These are phyloP conservation scores for Trichopoda pennipes DNA, from an alignment of 2,888 invertebrate species.

Conservation along the genomic window DNA sequence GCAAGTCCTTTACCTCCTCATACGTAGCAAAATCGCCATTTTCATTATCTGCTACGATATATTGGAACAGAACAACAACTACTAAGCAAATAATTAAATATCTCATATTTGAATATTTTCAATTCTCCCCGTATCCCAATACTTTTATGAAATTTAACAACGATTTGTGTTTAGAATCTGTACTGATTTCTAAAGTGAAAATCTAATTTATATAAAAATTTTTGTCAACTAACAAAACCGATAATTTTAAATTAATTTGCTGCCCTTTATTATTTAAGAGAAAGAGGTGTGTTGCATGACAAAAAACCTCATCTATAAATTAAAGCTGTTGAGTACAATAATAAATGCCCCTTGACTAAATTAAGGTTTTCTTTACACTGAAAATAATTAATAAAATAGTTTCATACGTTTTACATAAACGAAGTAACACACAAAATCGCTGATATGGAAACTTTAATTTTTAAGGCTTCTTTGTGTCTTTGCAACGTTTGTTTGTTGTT, in stretches of 20 bases:
- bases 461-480: too few species aligned
- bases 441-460: too few species aligned
- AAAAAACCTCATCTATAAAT: neutral
- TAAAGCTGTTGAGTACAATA: neutral
- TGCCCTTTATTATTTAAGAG: constrained; percentile 4
- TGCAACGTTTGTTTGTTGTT: too few species aligned
- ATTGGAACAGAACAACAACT: constrained; percentile 24
- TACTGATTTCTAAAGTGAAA: constrained; percentile 6
- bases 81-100: constrained; percentile 13
- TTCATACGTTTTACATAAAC: too few species aligned
- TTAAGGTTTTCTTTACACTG: too few species aligned
- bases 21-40: constrained; percentile 72
- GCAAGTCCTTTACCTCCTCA: constrained; percentile 81
- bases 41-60: constrained; percentile 8
- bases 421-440: too few species aligned
- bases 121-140: neutral
- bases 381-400: too few species aligned
- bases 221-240: neutral
- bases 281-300: constrained; percentile 12
- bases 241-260: neutral
- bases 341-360: neutral
- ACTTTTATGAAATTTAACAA: neutral
- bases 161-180: constrained; percentile 27
- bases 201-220: constrained; percentile 36
- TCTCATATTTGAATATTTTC: constrained; percentile 19